Conservation (phyloP, 2,797 vertebrate species). For the Odontamblyopus lacepedii region DNA sequence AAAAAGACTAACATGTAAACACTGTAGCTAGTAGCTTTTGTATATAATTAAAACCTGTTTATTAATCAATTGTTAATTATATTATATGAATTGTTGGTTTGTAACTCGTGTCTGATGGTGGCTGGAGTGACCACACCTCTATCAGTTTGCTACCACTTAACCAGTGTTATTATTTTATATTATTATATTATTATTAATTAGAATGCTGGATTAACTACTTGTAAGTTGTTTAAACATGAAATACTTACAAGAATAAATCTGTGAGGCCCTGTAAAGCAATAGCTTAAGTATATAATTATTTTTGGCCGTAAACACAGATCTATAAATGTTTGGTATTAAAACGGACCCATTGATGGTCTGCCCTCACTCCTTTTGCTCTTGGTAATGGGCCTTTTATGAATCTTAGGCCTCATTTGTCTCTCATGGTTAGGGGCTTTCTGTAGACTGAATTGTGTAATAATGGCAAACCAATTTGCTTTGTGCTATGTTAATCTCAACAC, state of each 20-base stretch:
- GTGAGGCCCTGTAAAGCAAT: constrained; percentile 52
- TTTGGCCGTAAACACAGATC: constrained; percentile 62
- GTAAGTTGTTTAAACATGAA: constrained; percentile 20
- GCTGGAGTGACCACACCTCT: neutral
- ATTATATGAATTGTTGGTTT: neutral
- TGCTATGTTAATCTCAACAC: constrained; percentile 77
- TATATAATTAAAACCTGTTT: neutral
- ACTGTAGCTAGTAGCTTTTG: constrained; percentile 11
- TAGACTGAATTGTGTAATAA: constrained; percentile 75
- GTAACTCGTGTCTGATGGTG: neutral
- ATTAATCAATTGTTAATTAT: neutral
- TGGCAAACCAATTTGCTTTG: constrained; percentile 80
- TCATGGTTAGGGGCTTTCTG: constrained; percentile 74
- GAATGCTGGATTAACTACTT: constrained; percentile 12
- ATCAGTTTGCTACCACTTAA: no score
- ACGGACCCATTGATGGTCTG: constrained; percentile 65
- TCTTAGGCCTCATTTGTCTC: constrained; percentile 78
- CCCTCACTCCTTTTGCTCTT: constrained; percentile 61
- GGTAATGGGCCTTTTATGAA: constrained; percentile 78
- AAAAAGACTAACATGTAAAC: constrained; percentile 26
- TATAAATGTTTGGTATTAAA: constrained; percentile 72
- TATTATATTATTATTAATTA: neutral
- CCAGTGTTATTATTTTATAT: neutral
- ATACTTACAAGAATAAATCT: constrained; percentile 46
- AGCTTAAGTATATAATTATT: constrained; percentile 52